These are phyloP conservation scores for Platypus cylindrus DNA, from an alignment of 2,888 invertebrate genomes.

Conservation along the genomic window DNA sequence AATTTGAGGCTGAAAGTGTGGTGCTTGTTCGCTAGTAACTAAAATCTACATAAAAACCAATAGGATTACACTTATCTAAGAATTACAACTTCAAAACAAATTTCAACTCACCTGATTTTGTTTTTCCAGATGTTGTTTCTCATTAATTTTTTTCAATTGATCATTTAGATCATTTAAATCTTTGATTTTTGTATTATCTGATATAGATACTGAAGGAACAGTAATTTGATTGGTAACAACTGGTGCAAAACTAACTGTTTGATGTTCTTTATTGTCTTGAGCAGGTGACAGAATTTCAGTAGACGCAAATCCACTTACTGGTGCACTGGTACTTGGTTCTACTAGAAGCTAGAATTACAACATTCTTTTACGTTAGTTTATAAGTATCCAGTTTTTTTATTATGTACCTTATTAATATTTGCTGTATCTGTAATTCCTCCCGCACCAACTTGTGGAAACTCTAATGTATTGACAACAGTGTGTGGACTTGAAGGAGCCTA, in stretches of 20 bases:
- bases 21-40: constrained; percentile 1
- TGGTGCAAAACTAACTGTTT: constrained; percentile 2
- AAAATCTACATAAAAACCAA: constrained; percentile 7
- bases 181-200: constrained; percentile 33
- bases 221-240: not conserved
- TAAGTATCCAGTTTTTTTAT: too few species aligned
- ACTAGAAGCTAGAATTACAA: constrained; percentile 21
- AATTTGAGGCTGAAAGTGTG: constrained; percentile 3
- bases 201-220: not conserved
- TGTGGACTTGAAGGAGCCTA: constrained; percentile 49
- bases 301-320: constrained; percentile 27
- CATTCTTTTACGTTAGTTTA: constrained; percentile 4
- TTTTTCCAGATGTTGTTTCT: constrained; percentile 9
- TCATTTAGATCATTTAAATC: constrained; percentile 45
- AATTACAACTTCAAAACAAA: constrained; percentile 1
- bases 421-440: not conserved
- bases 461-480: constrained; percentile 37
- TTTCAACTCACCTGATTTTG: constrained; percentile 4
- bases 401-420: constrained; percentile 10
- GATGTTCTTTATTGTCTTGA: constrained; percentile 22
- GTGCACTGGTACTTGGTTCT: constrained; percentile 21
- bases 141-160: constrained; percentile 48
- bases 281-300: constrained; percentile 31
- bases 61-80: not conserved
- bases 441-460: constrained; percentile 23